phyloP scores from a whole-genome alignment of 2,797 vertebrate genomes.

The Macroramphosus scolopax region DNA sequence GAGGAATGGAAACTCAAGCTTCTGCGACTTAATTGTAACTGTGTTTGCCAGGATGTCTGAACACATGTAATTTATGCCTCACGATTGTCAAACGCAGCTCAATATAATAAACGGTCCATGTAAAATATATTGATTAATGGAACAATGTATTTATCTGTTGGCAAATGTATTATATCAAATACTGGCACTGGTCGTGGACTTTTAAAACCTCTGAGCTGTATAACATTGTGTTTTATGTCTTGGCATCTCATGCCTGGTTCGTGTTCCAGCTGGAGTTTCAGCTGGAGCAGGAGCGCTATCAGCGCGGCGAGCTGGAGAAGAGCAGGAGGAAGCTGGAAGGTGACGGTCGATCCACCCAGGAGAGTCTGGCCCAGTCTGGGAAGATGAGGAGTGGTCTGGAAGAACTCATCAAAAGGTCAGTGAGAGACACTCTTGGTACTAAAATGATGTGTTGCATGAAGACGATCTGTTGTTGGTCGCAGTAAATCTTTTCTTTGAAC shows the following conservation, averaged over 20 bases:
- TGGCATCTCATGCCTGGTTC: background rate
- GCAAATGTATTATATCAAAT: background rate
- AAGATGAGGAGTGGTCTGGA: slow-evolving; percentile 75
- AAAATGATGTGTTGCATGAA: no score
- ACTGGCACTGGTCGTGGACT: background rate
- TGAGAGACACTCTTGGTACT: background rate
- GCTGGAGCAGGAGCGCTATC: slow-evolving; percentile 72
- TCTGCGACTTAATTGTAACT: slow-evolving; percentile 39
- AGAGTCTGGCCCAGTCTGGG: slow-evolving; percentile 71
- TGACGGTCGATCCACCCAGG: slow-evolving; percentile 67
- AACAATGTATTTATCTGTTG: slow-evolving; percentile 6
- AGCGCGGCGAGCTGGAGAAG: slow-evolving; percentile 72
- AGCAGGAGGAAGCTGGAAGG: slow-evolving; percentile 70
- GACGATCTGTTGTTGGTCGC: no score
- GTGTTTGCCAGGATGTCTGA: slow-evolving; percentile 32
- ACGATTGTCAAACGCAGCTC: slow-evolving; percentile 13
- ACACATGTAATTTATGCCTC: slow-evolving; percentile 31
- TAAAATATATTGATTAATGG: slow-evolving; percentile 24
- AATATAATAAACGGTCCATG: slow-evolving; percentile 15
- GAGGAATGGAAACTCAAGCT: slow-evolving; percentile 37
- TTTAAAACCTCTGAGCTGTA: background rate
- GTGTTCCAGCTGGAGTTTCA: slow-evolving; percentile 70
- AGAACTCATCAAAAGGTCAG: slow-evolving; percentile 78
- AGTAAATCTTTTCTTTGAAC: no score
- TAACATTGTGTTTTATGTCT: background rate